These are phyloP conservation scores for Halocaridina rubra DNA, from an alignment of 2,888 invertebrate genomes.

Conservation along the genomic window DNA sequence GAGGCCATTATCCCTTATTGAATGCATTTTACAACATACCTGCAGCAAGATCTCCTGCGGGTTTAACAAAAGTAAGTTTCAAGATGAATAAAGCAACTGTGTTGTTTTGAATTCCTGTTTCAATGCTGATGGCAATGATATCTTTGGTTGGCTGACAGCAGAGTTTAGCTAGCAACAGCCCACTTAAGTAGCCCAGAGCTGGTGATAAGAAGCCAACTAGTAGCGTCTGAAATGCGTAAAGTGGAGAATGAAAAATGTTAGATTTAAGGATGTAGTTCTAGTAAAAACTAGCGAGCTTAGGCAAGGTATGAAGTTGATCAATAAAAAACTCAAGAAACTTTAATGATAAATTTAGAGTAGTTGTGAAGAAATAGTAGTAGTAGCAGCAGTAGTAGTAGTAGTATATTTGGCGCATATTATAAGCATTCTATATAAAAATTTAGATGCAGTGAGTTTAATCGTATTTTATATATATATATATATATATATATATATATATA, in stretches of 20 bases:
- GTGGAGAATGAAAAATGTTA: not conserved
- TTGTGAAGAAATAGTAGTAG: no score
- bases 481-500: no score
- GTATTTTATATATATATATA: no score
- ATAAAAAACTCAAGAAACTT: no score
- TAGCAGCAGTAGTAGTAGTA: no score
- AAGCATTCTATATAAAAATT: no score
- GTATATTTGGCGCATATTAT: not conserved
- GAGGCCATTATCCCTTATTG: no score
- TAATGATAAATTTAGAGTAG: no score
- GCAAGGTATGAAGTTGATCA: no score
- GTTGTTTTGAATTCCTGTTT: conserved; percentile 94
- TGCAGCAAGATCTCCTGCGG: conserved; percentile 88
- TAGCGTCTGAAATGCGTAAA: conserved; percentile 75
- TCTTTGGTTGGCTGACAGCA: conserved; percentile 74
- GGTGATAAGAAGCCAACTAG: conserved; percentile 84
- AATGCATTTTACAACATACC: no score
- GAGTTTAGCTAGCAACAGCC: conserved; percentile 75
- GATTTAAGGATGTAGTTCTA: not conserved
- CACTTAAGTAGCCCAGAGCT: conserved; percentile 82
- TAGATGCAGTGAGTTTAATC: no score
- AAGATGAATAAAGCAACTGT: conserved; percentile 90
- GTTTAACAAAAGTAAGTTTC: conserved; percentile 83
- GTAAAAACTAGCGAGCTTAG: no score
- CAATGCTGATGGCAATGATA: conserved; percentile 86